Evolutionary conservation across 2,888 invertebrate genomes (phyloP), one percentile per base, ranked within the genome.

Genomic region (Aporophyla lueneburgensis): DNA sequence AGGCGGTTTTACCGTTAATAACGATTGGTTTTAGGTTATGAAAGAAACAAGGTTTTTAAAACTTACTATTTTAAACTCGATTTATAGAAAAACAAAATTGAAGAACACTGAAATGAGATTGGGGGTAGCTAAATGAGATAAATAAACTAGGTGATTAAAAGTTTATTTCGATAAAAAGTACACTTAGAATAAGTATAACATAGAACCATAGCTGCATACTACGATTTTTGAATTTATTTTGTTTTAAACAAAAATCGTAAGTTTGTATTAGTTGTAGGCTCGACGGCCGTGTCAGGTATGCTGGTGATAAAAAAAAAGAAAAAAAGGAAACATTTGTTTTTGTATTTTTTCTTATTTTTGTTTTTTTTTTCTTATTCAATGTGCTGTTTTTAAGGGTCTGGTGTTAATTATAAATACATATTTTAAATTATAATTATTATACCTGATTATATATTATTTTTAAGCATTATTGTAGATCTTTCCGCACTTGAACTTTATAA

Each of bases 101-200:
- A 43, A 12, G 1, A 46, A 27, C 12, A 74, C 21, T 21, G 46
- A 63, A 65, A 63, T 51, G 3, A 69, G 12, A 27, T n/a, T n/a
- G 59, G 21, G 6, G 78, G 81, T 82, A 82, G 66, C 83, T 78
- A 71, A 56, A 59, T 27, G n/a, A 71, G 46, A 27, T 70, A 51
- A 66, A 46, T 53, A 69, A 63, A 74, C 62, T 16, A 53, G 49
- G 43, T 59, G 62, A 68, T 83, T 58, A 21, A 63, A 70, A 63
- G 78, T 83, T 81, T 84, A 84, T 84, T 83, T 83, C 78, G 85
- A 67, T 81, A 72, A 74, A 71, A 80, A 76, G 69, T 83, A 81
- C 65, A 78, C 33, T 80, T 65, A 49, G 43, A 27, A 19, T 82
- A 53, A n/a, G 51, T 33, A 21, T 69, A 69, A 69, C 7, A 9